phyloP scores from a whole-genome alignment of 2,888 invertebrate genomes.

The Drosophila meridiana region DNA sequence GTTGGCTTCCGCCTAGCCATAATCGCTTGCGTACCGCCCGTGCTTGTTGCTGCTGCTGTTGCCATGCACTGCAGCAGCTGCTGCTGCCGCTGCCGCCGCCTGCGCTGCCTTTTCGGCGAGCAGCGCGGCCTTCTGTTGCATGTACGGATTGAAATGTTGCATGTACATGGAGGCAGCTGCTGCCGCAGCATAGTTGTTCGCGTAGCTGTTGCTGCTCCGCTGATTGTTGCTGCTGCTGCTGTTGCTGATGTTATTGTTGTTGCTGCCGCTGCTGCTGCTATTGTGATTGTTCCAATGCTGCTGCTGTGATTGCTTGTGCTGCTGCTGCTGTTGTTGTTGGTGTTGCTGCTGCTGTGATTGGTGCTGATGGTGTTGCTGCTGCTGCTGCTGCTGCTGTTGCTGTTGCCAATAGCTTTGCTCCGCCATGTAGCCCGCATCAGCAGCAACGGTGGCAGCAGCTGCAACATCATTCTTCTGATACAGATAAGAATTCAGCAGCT shows the following conservation, averaged over 20 bases:
- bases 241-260: conserved; percentile 17
- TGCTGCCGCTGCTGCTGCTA: conserved; percentile 22
- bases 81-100: conserved; percentile 64
- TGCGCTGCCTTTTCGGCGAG: conserved; percentile 74
- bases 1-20: conserved; percentile 48
- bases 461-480: conserved; percentile 62
- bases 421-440: conserved; percentile 55
- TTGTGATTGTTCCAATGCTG: conserved; percentile 57
- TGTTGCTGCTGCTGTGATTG: conserved; percentile 57
- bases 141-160: conserved; percentile 77
- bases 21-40: conserved; percentile 63
- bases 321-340: conserved; percentile 60
- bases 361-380: conserved; percentile 52
- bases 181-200: conserved; percentile 72
- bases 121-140: conserved; percentile 74
- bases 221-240: conserved; percentile 49
- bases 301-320: conserved; percentile 49
- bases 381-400: conserved; percentile 69
- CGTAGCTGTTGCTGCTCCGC: conserved; percentile 57
- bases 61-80: conserved; percentile 41
- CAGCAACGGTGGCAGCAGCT: conserved; percentile 38
- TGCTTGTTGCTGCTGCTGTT: conserved; percentile 49
- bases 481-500: conserved; percentile 68
- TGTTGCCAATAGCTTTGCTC: conserved; percentile 73
- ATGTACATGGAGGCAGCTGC: conserved; percentile 76